Evolutionary conservation across 2,113 vertebrate genomes (phyloP).

Genomic region (Australoheros scitulus): DNA sequence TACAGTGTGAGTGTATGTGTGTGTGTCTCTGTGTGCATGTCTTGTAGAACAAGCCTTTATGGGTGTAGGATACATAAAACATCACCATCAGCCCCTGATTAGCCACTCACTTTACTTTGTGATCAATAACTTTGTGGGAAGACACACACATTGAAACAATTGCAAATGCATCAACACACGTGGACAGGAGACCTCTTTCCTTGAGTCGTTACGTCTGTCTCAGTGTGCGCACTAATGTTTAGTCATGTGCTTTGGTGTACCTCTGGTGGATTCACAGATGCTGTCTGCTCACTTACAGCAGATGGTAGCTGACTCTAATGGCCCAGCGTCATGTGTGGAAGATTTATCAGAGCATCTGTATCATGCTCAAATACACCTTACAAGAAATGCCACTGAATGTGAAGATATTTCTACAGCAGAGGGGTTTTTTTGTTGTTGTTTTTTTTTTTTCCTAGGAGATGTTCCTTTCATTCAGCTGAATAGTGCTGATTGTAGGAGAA

Average conservation of each 20-base stretch:
- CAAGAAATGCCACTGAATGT: conserved; percentile 36
- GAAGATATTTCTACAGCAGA: conserved; percentile 21
- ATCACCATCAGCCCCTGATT: conserved; percentile 82
- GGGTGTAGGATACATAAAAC: conserved; percentile 85
- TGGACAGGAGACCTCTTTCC: conserved; percentile 33
- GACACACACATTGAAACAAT: conserved; percentile 79
- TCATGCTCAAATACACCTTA: conserved; percentile 51
- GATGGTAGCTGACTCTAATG: conserved; percentile 73
- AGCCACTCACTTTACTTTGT: conserved; percentile 78
- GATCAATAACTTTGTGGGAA: conserved; percentile 85
- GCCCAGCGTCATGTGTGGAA: conserved; percentile 57
- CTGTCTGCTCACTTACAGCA: conserved; percentile 69
- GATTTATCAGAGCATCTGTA: conserved; percentile 70
- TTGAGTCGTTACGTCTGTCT: conserved; percentile 56
- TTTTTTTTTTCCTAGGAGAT: neutral
- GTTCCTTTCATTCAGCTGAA: neutral
- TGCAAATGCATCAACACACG: conserved; percentile 63
- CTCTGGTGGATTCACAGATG: conserved; percentile 74
- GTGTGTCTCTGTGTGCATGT: conserved; percentile 25
- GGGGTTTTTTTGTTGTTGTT: neutral
- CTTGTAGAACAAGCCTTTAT: conserved; percentile 82
- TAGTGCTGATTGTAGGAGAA: neutral
- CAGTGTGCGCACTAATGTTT: conserved; percentile 59
- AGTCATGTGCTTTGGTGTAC: conserved; percentile 70
- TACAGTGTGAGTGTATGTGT: conserved; percentile 66